phyloP scores from a whole-genome alignment of 2,888 invertebrate species.

The Aleiodes alternator region DNA sequence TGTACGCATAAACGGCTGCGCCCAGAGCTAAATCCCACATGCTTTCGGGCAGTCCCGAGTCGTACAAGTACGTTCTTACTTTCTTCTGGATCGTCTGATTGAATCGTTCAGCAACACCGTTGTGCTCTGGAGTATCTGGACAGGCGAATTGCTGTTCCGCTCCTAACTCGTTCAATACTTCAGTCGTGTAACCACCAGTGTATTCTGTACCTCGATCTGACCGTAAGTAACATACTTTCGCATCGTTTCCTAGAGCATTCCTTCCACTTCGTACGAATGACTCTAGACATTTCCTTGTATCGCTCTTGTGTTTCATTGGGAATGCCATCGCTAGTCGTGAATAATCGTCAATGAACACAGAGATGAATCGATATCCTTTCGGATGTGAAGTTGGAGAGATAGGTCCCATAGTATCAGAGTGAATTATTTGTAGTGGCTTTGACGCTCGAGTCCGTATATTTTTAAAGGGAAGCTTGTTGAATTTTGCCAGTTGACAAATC shows the following conservation, averaged over 20 bases:
- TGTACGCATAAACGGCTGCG: constrained; percentile 42
- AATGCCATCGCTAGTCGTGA: constrained; percentile 53
- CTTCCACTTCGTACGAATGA: constrained; percentile 51
- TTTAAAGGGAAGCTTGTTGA: constrained; percentile 56
- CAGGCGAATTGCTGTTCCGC: constrained; percentile 39
- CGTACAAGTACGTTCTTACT: constrained; percentile 47
- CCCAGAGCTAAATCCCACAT: constrained; percentile 57
- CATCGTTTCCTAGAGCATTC: constrained; percentile 54
- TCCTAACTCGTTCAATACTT: constrained; percentile 44
- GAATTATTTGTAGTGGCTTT: constrained; percentile 51
- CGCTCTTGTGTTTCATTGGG: constrained; percentile 55
- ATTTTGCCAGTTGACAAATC: constrained; percentile 52
- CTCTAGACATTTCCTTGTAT: constrained; percentile 55
- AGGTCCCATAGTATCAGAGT: constrained; percentile 54
- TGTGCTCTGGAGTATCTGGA: constrained; percentile 49
- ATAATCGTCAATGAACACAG: constrained; percentile 54
- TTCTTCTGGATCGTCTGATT: constrained; percentile 53
- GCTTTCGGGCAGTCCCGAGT: constrained; percentile 49
- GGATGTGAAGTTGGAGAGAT: constrained; percentile 48
- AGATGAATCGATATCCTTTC: constrained; percentile 50
- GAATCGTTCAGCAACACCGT: constrained; percentile 51
- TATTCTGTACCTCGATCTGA: constrained; percentile 53
- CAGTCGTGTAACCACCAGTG: constrained; percentile 47
- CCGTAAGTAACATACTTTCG: constrained; percentile 49
- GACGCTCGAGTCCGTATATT: constrained; percentile 41